phyloP scores from a whole-genome alignment of 2,113 vertebrate species.

The Synchiropus splendidus region DNA sequence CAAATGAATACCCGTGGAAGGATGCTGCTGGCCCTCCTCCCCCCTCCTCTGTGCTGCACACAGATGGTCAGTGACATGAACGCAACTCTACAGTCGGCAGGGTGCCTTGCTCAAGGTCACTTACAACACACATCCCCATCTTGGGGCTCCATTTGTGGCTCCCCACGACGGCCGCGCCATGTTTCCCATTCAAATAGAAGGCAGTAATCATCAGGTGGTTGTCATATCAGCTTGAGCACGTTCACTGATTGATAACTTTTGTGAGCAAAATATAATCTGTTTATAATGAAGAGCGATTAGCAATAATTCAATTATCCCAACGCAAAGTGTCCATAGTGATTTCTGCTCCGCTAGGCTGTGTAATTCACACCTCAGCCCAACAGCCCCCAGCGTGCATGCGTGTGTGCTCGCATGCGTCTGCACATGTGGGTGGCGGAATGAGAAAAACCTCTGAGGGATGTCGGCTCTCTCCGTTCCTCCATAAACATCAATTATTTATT shows the following conservation, averaged over 20 bases:
- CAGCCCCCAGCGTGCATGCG: slow-evolving; percentile 11
- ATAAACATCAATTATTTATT: no score
- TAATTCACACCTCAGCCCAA: slow-evolving; percentile 58
- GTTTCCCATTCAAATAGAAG: slow-evolving; percentile 9
- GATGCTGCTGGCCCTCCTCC: background rate
- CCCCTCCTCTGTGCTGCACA: background rate
- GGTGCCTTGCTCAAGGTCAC: slow-evolving; percentile 15
- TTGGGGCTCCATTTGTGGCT: background rate
- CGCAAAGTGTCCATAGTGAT: slow-evolving; percentile 36
- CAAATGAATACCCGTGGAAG: no score
- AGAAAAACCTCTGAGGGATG: no score
- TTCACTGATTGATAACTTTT: slow-evolving; percentile 48
- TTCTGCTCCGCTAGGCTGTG: slow-evolving; percentile 58
- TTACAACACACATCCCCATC: slow-evolving; percentile 3
- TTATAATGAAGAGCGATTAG: slow-evolving; percentile 55
- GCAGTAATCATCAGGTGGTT: background rate
- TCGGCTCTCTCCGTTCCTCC: no score
- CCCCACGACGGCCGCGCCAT: slow-evolving; percentile 2
- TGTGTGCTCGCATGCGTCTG: slow-evolving; percentile 6
- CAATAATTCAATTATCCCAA: slow-evolving; percentile 62
- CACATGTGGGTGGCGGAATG: background rate
- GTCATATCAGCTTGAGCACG: slow-evolving; percentile 20
- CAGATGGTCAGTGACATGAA: slow-evolving; percentile 11
- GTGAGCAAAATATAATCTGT: slow-evolving; percentile 39
- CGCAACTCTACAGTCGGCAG: slow-evolving; percentile 1